phyloP scores from a whole-genome alignment of 2,797 vertebrate species.

The Parotocinclus haroldoi region DNA sequence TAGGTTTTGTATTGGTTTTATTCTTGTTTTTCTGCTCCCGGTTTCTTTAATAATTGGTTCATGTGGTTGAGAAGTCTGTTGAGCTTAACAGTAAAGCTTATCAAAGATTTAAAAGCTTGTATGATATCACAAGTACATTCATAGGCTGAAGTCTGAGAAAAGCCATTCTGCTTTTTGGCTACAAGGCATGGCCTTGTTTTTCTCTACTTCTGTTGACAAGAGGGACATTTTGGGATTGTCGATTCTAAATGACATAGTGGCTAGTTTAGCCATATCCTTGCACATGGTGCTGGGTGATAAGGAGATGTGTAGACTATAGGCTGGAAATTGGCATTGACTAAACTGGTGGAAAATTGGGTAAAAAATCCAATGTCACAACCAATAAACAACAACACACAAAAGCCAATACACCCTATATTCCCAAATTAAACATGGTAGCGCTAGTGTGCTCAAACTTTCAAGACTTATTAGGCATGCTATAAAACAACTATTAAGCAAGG shows the following conservation, averaged over 20 bases:
- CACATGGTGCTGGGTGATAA: background rate
- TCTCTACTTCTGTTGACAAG: background rate
- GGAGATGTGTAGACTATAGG: background rate
- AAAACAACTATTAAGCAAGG: background rate
- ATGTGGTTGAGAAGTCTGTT: too few relatives aligned
- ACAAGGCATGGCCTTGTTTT: background rate
- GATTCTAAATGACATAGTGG: background rate
- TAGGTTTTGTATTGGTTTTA: too few relatives aligned
- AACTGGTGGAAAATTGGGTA: background rate
- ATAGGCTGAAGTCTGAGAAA: background rate
- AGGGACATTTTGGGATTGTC: background rate
- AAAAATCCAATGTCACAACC: constrained; percentile 1
- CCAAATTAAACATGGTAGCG: background rate
- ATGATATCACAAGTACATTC: too few relatives aligned
- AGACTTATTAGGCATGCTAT: background rate
- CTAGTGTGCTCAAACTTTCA: background rate
- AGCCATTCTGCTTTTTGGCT: background rate
- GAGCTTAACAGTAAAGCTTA: too few relatives aligned
- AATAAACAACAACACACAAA: constrained; percentile 1
- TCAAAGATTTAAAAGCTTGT: too few relatives aligned
- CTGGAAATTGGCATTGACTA: constrained; percentile 2
- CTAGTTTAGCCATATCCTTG: background rate
- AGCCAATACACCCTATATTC: background rate
- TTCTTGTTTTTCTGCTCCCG: too few relatives aligned
- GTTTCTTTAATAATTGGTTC: too few relatives aligned